Percentiles rank a stretch among this genome's conserved stretches.
Conservation (phyloP, 92 coral and sea anemone species). For the Montipora capitata region DNA sequence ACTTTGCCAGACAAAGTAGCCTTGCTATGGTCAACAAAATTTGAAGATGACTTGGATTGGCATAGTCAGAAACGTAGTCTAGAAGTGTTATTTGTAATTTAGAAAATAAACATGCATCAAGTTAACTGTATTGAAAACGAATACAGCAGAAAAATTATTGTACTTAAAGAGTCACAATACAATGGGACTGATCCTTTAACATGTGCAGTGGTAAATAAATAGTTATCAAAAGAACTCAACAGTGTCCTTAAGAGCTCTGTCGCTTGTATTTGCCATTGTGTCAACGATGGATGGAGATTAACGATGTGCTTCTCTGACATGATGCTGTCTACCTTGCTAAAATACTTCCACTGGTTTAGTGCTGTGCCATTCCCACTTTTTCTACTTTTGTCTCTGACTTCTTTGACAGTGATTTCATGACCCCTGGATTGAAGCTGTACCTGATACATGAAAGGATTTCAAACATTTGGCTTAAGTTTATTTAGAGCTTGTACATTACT, state of each 20-base stretch:
- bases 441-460: background rate
- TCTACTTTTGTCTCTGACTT: background rate
- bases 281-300: background rate
- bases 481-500: background rate
- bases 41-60: background rate
- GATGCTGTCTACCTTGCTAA: background rate
- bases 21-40: background rate
- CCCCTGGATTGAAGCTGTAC: background rate
- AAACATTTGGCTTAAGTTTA: background rate
- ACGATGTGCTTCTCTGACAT: slow-evolving; percentile 1
- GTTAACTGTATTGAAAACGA: background rate
- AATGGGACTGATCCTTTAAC: background rate
- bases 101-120: background rate
- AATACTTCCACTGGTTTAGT: background rate
- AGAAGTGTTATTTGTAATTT: background rate
- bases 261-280: background rate
- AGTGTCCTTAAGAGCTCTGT: background rate
- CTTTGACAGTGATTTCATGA: background rate
- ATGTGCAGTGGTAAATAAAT: background rate
- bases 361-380: background rate
- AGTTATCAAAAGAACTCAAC: background rate
- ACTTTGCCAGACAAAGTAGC: background rate
- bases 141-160: no score
- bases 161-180: background rate
- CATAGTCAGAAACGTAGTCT: background rate